Conservation (phyloP, 2,888 invertebrate species). For the Pristionchus mayeri region DNA sequence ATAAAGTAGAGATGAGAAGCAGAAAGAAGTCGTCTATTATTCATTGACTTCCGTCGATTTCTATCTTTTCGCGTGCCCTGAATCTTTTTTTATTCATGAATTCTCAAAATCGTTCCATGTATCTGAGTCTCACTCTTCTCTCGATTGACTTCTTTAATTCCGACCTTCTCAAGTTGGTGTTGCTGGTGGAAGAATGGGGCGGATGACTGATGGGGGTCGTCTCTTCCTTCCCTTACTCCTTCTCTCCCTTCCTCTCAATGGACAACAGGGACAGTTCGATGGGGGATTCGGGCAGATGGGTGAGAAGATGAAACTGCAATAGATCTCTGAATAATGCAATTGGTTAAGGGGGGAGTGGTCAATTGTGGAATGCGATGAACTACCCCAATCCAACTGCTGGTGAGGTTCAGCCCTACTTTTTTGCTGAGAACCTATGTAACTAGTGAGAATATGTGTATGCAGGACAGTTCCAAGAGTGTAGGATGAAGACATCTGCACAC, state of each 20-base stretch:
- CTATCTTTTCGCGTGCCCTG: not conserved
- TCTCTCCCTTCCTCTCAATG: not conserved
- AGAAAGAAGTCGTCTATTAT: constrained; percentile 20
- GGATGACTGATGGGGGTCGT: constrained; percentile 1
- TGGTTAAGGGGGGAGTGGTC: not conserved
- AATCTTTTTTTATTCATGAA: not conserved
- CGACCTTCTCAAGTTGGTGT: no score
- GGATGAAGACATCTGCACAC: constrained; percentile 64
- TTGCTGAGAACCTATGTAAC: not conserved
- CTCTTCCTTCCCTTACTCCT: constrained; percentile 12
- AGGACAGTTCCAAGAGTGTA: constrained; percentile 60
- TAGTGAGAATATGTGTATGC: not conserved
- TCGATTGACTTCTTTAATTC: no score
- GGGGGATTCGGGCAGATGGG: constrained; percentile 33
- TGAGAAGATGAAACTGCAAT: no score
- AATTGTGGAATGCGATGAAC: constrained; percentile 67
- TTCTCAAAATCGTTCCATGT: no score
- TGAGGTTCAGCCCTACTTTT: not conserved
- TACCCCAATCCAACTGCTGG: constrained; percentile 71
- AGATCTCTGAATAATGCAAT: no score
- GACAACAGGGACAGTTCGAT: constrained; percentile 26
- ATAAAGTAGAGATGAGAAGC: constrained; percentile 1
- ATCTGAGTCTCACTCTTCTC: no score
- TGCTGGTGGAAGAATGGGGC: no score
- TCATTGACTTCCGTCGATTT: not conserved